Evolutionary conservation across 1,140 invertebrate genomes (phyloP).

Genomic region (Saccostrea glomerata): DNA sequence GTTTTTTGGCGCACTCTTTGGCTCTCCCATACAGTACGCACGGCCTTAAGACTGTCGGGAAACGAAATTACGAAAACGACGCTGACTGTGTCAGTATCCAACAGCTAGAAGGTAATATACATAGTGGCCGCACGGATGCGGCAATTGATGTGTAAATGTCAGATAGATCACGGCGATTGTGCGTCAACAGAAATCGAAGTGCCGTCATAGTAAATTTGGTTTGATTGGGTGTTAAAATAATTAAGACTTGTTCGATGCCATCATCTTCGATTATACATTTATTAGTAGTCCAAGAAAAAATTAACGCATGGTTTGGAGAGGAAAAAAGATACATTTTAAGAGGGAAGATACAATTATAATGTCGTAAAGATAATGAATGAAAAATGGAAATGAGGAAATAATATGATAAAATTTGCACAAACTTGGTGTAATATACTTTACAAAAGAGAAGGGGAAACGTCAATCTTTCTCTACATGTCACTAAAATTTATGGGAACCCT

Average conservation of each 20-base stretch:
- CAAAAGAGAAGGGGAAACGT: too few species aligned
- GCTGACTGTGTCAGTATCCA: slow-evolving; percentile 1
- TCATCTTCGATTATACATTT: not conserved
- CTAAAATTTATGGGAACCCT: too few species aligned
- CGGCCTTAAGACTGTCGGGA: not conserved
- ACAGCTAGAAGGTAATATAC: slow-evolving; percentile 21
- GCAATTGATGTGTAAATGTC: slow-evolving; percentile 24
- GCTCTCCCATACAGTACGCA: not conserved
- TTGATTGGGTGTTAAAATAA: not conserved
- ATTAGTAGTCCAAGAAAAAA: not conserved
- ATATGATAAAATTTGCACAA: too few species aligned
- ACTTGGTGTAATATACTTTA: too few species aligned
- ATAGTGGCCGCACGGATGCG: not conserved
- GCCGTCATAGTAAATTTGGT: not conserved
- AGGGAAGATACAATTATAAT: too few species aligned
- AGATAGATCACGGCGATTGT: not conserved
- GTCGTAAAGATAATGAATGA: too few species aligned
- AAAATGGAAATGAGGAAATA: too few species aligned
- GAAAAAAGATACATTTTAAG: too few species aligned
- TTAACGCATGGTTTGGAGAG: too few species aligned
- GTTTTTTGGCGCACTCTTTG: not conserved
- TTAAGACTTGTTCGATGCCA: not conserved
- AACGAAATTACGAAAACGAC: not conserved
- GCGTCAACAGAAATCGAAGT: not conserved
- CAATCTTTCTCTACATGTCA: too few species aligned